These are phyloP conservation scores for Penelope pileata DNA, from an alignment of 2,113 vertebrate genomes.

Conservation along the genomic window DNA sequence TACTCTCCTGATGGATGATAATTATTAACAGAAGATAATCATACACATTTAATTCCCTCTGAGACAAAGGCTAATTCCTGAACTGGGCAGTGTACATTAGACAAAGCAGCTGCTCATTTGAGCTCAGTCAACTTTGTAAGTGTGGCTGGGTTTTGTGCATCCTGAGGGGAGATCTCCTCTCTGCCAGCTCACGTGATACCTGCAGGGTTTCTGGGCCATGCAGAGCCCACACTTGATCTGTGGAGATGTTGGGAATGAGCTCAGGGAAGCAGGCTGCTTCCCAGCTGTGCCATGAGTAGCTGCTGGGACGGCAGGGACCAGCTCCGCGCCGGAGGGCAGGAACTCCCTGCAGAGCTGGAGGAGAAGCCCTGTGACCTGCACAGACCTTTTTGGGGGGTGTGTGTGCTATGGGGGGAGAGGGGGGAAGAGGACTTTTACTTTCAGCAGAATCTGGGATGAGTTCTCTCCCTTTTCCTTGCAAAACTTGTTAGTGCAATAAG, in stretches of 20 bases:
- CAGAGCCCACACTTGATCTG: not conserved
- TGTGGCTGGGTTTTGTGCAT: fast-evolving
- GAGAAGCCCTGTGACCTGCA: not conserved
- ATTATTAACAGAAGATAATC: not conserved
- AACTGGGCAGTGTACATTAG: not conserved
- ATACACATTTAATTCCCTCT: not conserved
- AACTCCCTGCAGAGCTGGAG: not conserved
- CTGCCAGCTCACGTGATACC: not conserved
- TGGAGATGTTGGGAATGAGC: not conserved
- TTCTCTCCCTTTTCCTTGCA: not conserved
- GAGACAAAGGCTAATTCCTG: not conserved
- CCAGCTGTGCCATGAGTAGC: fast-evolving
- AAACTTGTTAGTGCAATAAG: not conserved
- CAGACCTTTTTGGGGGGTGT: not conserved
- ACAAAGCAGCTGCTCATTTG: not conserved
- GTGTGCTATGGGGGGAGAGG: not conserved
- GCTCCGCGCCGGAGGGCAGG: fast-evolving
- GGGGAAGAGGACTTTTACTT: not conserved
- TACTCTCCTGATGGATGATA: not conserved
- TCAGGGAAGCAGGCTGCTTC: not conserved
- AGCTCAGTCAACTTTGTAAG: not conserved
- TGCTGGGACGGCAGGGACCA: not conserved
- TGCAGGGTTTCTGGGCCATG: not conserved
- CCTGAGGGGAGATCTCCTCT: not conserved
- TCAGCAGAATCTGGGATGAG: not conserved